These are phyloP conservation scores for Gasterosteus nipponicus DNA, from an alignment of 2,113 vertebrate species.

Conservation along the genomic window DNA sequence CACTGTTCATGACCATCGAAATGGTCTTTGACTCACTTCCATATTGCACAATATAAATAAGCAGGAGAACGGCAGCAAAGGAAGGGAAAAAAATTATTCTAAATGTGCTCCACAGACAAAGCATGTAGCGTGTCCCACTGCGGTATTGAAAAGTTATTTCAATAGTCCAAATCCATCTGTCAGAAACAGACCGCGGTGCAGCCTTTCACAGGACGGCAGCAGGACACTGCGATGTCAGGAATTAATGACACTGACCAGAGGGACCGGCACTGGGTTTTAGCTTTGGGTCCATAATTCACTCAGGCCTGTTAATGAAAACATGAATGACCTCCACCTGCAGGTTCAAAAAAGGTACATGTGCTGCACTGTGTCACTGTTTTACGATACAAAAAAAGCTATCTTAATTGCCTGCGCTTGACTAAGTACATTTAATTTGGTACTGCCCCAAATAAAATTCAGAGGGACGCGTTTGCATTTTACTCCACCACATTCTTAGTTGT, in stretches of 20 bases:
- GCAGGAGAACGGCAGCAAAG: constrained; percentile 1
- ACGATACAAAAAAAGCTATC: no score
- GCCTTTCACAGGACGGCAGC: constrained; percentile 66
- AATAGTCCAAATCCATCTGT: constrained; percentile 60
- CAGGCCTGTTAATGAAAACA: constrained; percentile 15
- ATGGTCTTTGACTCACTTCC: constrained; percentile 11
- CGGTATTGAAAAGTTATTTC: constrained; percentile 66
- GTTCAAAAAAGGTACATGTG: not conserved
- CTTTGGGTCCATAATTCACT: not conserved
- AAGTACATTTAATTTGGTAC: not conserved
- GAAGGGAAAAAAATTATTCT: constrained; percentile 27
- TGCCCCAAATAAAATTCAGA: not conserved
- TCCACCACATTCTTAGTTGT: not conserved
- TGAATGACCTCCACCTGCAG: not conserved
- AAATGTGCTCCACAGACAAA: constrained; percentile 59
- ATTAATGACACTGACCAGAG: constrained; percentile 64
- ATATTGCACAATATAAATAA: constrained; percentile 27
- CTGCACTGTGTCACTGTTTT: not conserved
- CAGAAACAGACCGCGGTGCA: constrained; percentile 55
- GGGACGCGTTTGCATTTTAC: not conserved
- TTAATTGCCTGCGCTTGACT: not conserved
- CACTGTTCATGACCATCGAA: not conserved
- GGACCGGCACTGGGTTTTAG: constrained; percentile 15
- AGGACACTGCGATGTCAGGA: constrained; percentile 60
- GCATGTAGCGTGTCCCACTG: constrained; percentile 51